Evolutionary conservation across 2,797 vertebrate species (phyloP).

Genomic region (Harpagifer antarcticus): DNA sequence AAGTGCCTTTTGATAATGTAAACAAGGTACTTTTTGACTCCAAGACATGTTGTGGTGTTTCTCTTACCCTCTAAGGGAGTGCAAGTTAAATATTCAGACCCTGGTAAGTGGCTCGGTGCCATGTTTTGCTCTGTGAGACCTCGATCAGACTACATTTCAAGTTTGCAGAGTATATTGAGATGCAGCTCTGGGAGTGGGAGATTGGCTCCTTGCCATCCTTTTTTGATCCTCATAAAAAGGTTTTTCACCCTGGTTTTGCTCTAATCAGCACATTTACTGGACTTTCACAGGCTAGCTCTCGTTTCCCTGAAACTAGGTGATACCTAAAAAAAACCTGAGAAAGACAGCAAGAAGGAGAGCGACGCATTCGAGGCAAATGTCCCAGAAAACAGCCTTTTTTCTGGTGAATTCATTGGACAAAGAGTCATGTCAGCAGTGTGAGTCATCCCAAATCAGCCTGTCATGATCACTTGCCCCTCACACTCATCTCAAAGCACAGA

Average conservation of each 20-base stretch:
- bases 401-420: slow-evolving; percentile 51
- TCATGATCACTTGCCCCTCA: slow-evolving; percentile 62
- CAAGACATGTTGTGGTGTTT: background rate
- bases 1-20: slow-evolving; percentile 7
- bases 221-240: slow-evolving; percentile 19
- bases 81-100: slow-evolving; percentile 31
- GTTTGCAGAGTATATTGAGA: slow-evolving; percentile 8
- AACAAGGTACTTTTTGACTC: background rate
- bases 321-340: slow-evolving; percentile 35
- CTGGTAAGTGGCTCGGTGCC: slow-evolving; percentile 17
- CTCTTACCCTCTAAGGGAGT: slow-evolving; percentile 8
- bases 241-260: slow-evolving; percentile 29
- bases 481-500: slow-evolving; percentile 49
- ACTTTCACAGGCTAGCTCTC: slow-evolving; percentile 28
- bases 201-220: background rate
- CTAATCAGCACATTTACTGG: slow-evolving; percentile 25
- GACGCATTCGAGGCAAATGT: slow-evolving; percentile 62
- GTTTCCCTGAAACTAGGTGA: slow-evolving; percentile 35
- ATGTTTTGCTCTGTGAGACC: slow-evolving; percentile 23
- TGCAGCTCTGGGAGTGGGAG: slow-evolving; percentile 12
- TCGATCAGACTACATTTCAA: slow-evolving; percentile 19
- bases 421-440: slow-evolving; percentile 61
- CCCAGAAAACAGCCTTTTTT: slow-evolving; percentile 66
- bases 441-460: slow-evolving; percentile 59
- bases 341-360: slow-evolving; percentile 19